A percentile compares a stretch with the other conserved stretches of the same genome.
Conservation (phyloP, 2,888 invertebrate species). For the Mactromeris polynyma region DNA sequence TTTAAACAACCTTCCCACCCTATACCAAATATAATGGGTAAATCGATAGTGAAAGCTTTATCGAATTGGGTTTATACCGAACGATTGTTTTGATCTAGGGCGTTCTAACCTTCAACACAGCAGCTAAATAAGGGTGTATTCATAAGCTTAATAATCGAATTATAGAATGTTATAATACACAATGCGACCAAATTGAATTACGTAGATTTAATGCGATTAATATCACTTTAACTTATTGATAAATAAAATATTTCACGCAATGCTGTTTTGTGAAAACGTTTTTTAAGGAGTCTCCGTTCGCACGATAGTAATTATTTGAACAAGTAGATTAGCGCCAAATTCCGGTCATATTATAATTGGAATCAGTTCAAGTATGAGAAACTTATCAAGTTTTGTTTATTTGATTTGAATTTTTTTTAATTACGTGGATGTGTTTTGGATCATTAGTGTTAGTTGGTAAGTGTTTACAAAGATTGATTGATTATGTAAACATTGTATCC, state of each 20-base stretch:
- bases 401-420: not conserved
- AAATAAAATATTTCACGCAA: constrained; percentile 11
- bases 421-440: not conserved
- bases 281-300: constrained; percentile 3
- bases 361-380: not conserved
- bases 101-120: not conserved
- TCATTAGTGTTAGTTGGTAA: not conserved
- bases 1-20: too few relatives aligned
- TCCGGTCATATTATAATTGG: not conserved
- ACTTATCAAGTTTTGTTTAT: not conserved
- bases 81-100: not conserved
- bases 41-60: too few relatives aligned
- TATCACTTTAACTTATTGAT: not conserved
- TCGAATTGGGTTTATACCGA: too few relatives aligned
- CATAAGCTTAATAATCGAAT: not conserved
- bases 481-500: too few relatives aligned
- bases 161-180: not conserved
- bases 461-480: not conserved
- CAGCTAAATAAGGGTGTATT: not conserved
- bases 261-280: not conserved
- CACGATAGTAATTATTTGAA: not conserved
- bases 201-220: constrained; percentile 36
- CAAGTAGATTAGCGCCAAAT: not conserved
- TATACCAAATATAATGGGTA: too few relatives aligned
- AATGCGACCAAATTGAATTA: constrained; percentile 20